These are phyloP conservation scores for Mythimna ferrago DNA, from an alignment of 2,888 invertebrate genomes.

Conservation along the genomic window DNA sequence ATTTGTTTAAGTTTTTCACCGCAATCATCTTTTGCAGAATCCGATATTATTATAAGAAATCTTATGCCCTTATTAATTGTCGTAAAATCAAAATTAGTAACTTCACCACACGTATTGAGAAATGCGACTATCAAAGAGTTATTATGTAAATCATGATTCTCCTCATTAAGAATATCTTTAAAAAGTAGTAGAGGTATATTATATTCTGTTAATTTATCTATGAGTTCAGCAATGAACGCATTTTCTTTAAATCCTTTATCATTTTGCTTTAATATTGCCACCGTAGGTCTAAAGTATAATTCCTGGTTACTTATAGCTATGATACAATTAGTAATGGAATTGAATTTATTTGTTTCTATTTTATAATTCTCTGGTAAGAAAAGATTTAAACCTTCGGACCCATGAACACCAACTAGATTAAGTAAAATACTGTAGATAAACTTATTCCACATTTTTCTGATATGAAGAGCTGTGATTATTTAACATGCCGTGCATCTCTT, in stretches of 20 bases:
- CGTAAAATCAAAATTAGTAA: constrained; percentile 56
- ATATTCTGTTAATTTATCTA: constrained; percentile 48
- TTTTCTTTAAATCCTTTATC: constrained; percentile 34
- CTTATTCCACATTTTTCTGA: constrained; percentile 32
- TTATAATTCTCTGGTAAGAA: constrained; percentile 1
- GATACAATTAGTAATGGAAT: constrained; percentile 62
- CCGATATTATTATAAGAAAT: constrained; percentile 70
- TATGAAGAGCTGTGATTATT: background rate
- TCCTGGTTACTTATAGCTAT: constrained; percentile 54
- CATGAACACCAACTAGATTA: background rate
- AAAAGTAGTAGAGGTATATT: constrained; percentile 54
- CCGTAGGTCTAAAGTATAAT: constrained; percentile 60
- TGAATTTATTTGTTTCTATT: constrained; percentile 23
- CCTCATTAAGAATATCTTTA: constrained; percentile 35
- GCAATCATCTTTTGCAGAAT: constrained; percentile 49
- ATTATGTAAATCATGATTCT: constrained; percentile 37
- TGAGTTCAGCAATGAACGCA: constrained; percentile 56
- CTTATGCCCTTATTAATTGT: constrained; percentile 61
- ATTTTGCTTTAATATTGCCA: constrained; percentile 53
- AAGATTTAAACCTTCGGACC: background rate
- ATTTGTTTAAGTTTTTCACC: constrained; percentile 56
- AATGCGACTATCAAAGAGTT: constrained; percentile 60
- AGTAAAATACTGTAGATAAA: constrained; percentile 19
- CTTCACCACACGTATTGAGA: constrained; percentile 61
- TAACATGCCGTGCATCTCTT: background rate